Evolutionary conservation across 2,113 vertebrate genomes (phyloP), one percentile per base, ranked within the genome.

Genomic region (Pseudorectes ferrugineus): DNA sequence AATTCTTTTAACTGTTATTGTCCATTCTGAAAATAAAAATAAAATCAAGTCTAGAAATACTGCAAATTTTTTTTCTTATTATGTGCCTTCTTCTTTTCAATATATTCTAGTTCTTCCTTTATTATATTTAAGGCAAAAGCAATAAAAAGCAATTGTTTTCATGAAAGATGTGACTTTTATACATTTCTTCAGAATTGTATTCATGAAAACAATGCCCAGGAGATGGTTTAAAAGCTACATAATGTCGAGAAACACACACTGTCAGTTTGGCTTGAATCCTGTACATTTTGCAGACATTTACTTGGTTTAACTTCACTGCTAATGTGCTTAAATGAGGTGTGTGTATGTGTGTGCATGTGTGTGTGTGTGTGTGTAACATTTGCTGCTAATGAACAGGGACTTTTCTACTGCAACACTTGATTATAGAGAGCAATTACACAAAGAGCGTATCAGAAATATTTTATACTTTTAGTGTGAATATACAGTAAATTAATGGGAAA

Each of bases 141-240:
- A 95, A 97, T 96, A 95, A 96, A 96, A 95, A 87, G 10, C 57
- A 92, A 95, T 94, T 93, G 68, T 92, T 95, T 78, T 87, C 14
- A 48, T 68, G 66, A 92, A 95, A 95, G 73, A 75, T 85, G 10
- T 85, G 84, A 84, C 42, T 74, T 85, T 57, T 20, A 95, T 18
- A 79, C 15, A 79, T 85, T 91, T 66, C 29, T 92, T 89, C 54
- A 93, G 76, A 91, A 85, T 12, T 46, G 5, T 66, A 75, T 89
- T 95, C 52, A 78, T 76, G 45, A 92, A 90, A 92, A 91, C 62
- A 76, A 82, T 82, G 77, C 84, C 62, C 74, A 85, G 16, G 91
- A 94, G 91, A 85, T 61, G 36, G 12, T 78, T 93, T 78, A 85
- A 95, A 95, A 95, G 43, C 40, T 48, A 55, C 25, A 48, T 73